A percentile compares a stretch with the other conserved stretches of the same genome.
These are phyloP conservation scores for Argyresthia albistria DNA, from an alignment of 2,888 invertebrate species.

Conservation along the genomic window DNA sequence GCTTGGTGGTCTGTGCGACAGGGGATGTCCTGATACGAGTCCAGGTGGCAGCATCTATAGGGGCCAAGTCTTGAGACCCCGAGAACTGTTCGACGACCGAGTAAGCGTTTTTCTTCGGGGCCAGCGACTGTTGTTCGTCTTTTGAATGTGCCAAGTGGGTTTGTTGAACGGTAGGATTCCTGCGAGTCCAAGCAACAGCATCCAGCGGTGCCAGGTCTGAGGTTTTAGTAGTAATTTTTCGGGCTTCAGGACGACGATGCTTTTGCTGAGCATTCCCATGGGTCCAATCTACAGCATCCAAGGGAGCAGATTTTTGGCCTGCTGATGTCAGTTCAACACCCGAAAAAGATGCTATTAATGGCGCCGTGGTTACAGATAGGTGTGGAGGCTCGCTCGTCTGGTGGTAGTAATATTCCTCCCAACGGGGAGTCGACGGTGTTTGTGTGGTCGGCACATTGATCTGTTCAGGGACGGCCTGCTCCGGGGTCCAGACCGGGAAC, in stretches of 20 bases:
- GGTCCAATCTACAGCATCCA: too few species aligned
- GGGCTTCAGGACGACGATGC: too few species aligned
- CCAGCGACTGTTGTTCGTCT: background rate
- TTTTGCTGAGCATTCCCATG: too few species aligned
- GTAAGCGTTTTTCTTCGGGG: background rate
- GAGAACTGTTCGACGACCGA: background rate
- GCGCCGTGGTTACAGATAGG: background rate
- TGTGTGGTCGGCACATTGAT: background rate
- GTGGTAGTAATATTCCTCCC: background rate
- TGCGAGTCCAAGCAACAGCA: too few species aligned
- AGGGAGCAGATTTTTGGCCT: too few species aligned
- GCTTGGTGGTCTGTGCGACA: background rate
- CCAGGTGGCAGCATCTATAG: too few species aligned
- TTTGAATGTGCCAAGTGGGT: background rate
- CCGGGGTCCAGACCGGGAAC: background rate
- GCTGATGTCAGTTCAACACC: too few species aligned
- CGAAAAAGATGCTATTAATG: background rate
- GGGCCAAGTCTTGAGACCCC: too few species aligned
- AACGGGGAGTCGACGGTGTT: background rate
- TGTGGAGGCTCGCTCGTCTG: background rate
- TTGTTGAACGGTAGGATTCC: background rate
- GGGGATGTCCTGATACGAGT: too few species aligned
- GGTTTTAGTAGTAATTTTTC: too few species aligned
- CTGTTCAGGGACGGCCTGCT: background rate
- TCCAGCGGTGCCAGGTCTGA: background rate